Evolutionary conservation across 1,140 invertebrate species (phyloP), one percentile per base, ranked within the genome.

Genomic region (Chrysoperla carnea): DNA sequence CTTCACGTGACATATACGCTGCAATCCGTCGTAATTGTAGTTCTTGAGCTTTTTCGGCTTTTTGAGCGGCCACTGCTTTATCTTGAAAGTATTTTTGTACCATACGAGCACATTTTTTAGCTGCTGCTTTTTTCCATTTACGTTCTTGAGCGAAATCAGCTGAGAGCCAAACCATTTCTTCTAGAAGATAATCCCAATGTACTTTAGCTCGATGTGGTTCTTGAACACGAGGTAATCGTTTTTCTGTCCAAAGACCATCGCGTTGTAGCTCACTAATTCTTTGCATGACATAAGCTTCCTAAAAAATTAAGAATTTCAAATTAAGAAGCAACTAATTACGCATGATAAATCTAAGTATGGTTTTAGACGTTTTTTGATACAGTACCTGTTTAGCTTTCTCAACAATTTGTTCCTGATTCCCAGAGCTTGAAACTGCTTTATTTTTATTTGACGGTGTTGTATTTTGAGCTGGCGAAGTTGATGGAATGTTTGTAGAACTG

Each of bases 151-250:
- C 84, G 71, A 99, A 98, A 66, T 99, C 94, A 13, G 88, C 84
- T 31, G 92, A 87, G 40, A 99, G 68, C 95, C 95, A 99, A 15
- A 84, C 81, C 88, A 98, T 96, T 66, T 99, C 95, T 62, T 99
- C 95, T 8, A 99, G 61, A 39, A 99, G 69, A 63, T 94, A 99
- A 61, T 99, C 95, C 93, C 93, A 98, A 60, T 99, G 94, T n/a
- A 84, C 81, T 68, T 97, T 97, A 12, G 76, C 68, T 50, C 90
- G 69, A 36, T 78, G 71, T 43, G 89, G 85, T 66, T 97, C 92
- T 53, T 89, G 78, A 15, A 93, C 74, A 68, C 94, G 93, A 4
- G 92, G 91, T 55, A 97, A 67, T 48, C 90, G 70, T 58, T 83
- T 78, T 56, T 91, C 84, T 37, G 87, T 81, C 93, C 92, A 97